Percentiles rank a stretch among this genome's conserved stretches.
Conservation (phyloP, 2,113 vertebrate species). For the Limanda limanda region DNA sequence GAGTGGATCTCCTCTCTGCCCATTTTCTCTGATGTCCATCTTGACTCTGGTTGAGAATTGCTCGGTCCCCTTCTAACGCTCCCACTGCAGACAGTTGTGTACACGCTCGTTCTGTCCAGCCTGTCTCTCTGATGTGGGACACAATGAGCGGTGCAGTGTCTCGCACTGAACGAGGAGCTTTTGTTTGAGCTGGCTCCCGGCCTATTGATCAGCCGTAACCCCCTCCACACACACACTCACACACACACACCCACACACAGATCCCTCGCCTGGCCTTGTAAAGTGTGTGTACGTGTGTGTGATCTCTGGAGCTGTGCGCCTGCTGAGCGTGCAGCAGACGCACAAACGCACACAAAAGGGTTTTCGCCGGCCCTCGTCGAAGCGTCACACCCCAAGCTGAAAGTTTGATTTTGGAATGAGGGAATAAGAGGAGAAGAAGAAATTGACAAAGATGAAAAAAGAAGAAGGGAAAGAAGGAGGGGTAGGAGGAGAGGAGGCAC, state of each 20-base stretch:
- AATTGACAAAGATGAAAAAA: conserved; percentile 6
- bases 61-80: neutral
- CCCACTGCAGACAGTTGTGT: conserved; percentile 33
- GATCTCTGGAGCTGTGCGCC: conserved; percentile 61
- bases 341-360: conserved; percentile 38
- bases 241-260: neutral
- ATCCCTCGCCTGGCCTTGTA: conserved; percentile 28
- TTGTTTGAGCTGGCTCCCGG: conserved; percentile 64
- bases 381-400: neutral
- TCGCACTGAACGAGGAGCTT: conserved; percentile 59
- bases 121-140: conserved; percentile 65
- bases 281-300: conserved; percentile 60
- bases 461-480: conserved; percentile 28
- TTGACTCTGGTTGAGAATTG: neutral
- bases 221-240: neutral
- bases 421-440: neutral
- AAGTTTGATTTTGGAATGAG: conserved; percentile 32
- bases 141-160: conserved; percentile 61
- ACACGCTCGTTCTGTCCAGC: conserved; percentile 15
- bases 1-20: neutral
- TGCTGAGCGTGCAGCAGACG: conserved; percentile 48
- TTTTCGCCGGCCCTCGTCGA: conserved; percentile 1
- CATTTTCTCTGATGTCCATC: neutral
- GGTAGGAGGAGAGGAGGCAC: conserved; percentile 42
- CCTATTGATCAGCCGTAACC: conserved; percentile 71